Base-by-base conservation (phyloP, 2,888 invertebrate species). In the Caenorhabditis virilis region DNA sequence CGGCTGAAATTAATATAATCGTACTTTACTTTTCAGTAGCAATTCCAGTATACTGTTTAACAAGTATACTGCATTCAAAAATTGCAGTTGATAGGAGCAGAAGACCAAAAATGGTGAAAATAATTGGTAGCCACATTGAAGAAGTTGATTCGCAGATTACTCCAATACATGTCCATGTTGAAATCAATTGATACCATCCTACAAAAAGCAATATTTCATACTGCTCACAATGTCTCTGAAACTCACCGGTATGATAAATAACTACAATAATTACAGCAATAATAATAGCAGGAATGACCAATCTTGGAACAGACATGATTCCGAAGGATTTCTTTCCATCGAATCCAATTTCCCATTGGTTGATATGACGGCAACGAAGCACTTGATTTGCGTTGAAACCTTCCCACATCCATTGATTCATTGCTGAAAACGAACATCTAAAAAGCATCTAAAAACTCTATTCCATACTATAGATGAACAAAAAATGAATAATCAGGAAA, bases 371-470 rank as follows among this genome's bases (percentile, higher is more conserved):
- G 47, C 55, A 64, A 27, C 64, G 55, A 23, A 64, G 52, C 27
- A 64, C 59, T 52, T 64, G 59, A 49, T 64, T 64, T n/a, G 52
- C 64, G 50, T 64, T 64, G 42, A 48, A 64, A 5, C 55, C 59
- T 41, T 64, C 64, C 13, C 51, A 46, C 50, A 58, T 55, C 64
- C 64, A 64, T 46, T 64, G 64, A 18, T 41, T 43, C 47, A 58
- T 41, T n/a, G 59, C 64, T 62, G 45, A 35, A 62, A 38, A 30
- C 30, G 30, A 6, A 9, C 38, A 38, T 38, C 15, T 38, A n/a
- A 43, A 26, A 23, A 26, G 3, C 15, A 20, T 41, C 20, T 6
- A 5, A 20, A 41, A 41, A 41, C 16, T 26, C 5, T 9, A 36
- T 22, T 16, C 0, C 57, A 22, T 23, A 54, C 61, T 48, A 20